Conservation (phyloP, 2,797 vertebrate species). For the Siniperca scherzeri region DNA sequence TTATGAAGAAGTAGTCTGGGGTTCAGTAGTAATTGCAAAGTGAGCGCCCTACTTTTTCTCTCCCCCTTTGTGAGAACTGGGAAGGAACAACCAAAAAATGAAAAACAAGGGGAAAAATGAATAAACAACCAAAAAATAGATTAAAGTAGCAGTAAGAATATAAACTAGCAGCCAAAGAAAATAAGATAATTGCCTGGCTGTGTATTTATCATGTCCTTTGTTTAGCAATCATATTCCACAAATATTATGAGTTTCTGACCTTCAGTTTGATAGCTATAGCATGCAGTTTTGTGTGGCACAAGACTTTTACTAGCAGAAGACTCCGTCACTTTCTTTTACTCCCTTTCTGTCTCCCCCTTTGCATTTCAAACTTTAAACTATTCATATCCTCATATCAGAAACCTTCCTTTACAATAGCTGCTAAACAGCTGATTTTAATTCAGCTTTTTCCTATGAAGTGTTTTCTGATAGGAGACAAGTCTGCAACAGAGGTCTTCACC, state of each 20-base stretch:
- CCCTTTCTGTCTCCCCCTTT: constrained; percentile 16
- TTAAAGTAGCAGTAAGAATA: constrained; percentile 81
- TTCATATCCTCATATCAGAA: constrained; percentile 65
- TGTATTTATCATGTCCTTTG: constrained; percentile 79
- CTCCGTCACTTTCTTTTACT: constrained; percentile 72
- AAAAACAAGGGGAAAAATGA: constrained; percentile 69
- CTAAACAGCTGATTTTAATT: constrained; percentile 90
- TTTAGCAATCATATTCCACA: constrained; percentile 70
- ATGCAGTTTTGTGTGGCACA: constrained; percentile 51
- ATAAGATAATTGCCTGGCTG: constrained; percentile 80
- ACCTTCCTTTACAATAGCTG: constrained; percentile 86
- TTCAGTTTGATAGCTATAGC: constrained; percentile 66
- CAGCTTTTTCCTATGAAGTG: constrained; percentile 83
- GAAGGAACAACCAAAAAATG: constrained; percentile 79
- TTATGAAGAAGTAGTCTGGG: constrained; percentile 85
- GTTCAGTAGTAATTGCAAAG: constrained; percentile 84
- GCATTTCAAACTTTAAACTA: constrained; percentile 58
- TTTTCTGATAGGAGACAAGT: constrained; percentile 76
- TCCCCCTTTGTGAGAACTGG: constrained; percentile 78
- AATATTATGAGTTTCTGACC: constrained; percentile 66
- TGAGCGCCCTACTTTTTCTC: constrained; percentile 85
- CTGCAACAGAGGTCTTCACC: constrained; percentile 75
- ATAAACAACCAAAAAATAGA: constrained; percentile 81
- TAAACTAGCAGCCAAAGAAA: constrained; percentile 80
- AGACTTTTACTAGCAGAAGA: constrained; percentile 79